A percentile compares a stretch with the other conserved stretches of the same genome.
Evolutionary conservation across 1,140 invertebrate genomes (phyloP).

Genomic region (Zeugodacus cucurbitae): DNA sequence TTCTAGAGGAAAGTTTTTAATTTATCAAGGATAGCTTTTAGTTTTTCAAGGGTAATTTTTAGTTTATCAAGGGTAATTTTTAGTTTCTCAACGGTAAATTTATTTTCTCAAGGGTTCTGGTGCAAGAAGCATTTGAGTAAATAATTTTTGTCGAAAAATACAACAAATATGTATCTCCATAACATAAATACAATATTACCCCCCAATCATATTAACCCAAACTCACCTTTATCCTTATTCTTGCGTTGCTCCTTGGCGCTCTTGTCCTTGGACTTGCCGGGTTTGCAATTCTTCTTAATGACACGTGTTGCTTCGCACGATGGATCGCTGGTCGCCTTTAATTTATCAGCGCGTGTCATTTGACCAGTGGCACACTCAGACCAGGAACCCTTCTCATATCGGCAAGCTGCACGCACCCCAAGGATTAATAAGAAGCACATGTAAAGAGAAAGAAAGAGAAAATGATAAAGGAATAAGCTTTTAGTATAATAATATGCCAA

Average conservation of each 20-base stretch:
- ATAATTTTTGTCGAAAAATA: no score
- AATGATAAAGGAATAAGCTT: not conserved
- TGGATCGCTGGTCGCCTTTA: constrained; percentile 78
- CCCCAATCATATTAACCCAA: not conserved
- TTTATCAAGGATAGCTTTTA: no score
- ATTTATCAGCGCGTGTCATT: constrained; percentile 76
- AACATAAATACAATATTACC: not conserved
- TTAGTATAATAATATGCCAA: not conserved
- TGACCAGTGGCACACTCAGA: constrained; percentile 77
- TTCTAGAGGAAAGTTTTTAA: no score
- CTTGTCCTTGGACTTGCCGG: constrained; percentile 65
- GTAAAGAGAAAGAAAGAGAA: not conserved
- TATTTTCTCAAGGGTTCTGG: no score
- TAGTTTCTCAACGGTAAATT: no score
- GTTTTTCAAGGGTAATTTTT: no score
- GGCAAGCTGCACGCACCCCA: constrained; percentile 70
- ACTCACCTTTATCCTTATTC: constrained; percentile 64
- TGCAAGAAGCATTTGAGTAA: no score
- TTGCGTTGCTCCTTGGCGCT: constrained; percentile 65
- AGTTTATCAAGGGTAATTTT: no score
- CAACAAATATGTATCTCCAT: not conserved
- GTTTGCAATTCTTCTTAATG: constrained; percentile 79
- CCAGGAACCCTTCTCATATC: constrained; percentile 86
- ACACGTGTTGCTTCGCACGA: constrained; percentile 77
- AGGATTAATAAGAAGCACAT: not conserved